These are phyloP conservation scores for Octopus bimaculoides DNA, from an alignment of 1,140 invertebrate species.

Conservation along the genomic window DNA sequence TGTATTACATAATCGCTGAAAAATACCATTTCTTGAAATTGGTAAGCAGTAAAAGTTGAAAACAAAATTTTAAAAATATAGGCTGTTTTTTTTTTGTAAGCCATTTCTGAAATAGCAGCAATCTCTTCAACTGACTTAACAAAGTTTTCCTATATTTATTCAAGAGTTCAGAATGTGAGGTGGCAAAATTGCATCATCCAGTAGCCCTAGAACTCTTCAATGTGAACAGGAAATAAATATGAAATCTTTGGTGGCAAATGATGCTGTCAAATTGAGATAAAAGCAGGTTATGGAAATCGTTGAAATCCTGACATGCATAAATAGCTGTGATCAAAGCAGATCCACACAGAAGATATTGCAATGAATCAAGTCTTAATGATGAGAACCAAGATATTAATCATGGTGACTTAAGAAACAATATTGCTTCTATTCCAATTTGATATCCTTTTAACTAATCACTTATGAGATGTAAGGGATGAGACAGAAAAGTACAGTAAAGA, in stretches of 20 bases:
- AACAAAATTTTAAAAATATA: neutral
- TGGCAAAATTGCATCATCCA: neutral
- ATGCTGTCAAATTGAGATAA: slow-evolving; percentile 1
- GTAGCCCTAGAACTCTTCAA: neutral
- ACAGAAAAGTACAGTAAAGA: neutral
- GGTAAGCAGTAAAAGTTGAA: neutral
- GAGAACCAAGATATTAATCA: neutral
- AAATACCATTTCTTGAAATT: slow-evolving; percentile 2
- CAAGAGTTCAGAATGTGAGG: too few species aligned
- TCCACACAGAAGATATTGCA: slow-evolving; percentile 4
- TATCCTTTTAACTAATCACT: neutral
- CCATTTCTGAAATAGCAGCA: neutral
- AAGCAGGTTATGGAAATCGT: slow-evolving; percentile 1
- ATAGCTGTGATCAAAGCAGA: neutral
- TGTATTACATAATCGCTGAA: neutral
- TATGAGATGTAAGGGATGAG: neutral
- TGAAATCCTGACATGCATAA: neutral
- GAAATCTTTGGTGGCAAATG: slow-evolving; percentile 1
- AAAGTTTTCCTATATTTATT: too few species aligned
- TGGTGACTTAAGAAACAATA: slow-evolving; percentile 1
- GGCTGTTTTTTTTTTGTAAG: neutral
- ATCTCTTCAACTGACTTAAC: neutral
- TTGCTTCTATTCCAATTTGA: slow-evolving; percentile 1
- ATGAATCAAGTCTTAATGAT: neutral
- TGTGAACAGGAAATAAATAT: neutral